A percentile compares a stretch with the other conserved stretches of the same genome.
Evolutionary conservation across 2,888 invertebrate genomes (phyloP).

Genomic region (Spialia ferax): DNA sequence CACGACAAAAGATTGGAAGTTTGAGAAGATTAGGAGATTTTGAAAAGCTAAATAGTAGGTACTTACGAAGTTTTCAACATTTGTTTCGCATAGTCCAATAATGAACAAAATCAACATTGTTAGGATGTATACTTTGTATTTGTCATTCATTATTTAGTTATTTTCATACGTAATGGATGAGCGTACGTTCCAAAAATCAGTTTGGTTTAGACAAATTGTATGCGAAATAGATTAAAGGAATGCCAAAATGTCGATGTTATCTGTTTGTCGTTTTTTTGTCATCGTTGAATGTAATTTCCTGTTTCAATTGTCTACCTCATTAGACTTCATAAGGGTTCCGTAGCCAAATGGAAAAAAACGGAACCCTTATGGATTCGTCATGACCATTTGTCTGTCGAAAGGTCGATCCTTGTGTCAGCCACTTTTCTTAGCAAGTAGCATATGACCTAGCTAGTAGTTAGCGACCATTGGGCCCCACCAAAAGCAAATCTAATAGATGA

Average conservation of each 20-base stretch:
- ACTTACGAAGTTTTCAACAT: conserved; percentile 61
- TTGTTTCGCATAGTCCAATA: conserved; percentile 51
- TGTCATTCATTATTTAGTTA: not conserved
- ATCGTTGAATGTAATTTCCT: conserved; percentile 41
- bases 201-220: not conserved
- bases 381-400: no score
- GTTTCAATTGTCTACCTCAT: not conserved
- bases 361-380: no score
- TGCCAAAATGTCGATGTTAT: conserved; percentile 15
- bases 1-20: conserved; percentile 31
- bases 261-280: conserved; percentile 23
- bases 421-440: no score
- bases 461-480: no score
- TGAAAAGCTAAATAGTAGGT: conserved; percentile 42
- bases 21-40: conserved; percentile 21
- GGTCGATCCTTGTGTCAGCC: no score
- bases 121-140: not conserved
- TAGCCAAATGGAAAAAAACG: no score
- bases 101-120: conserved; percentile 47
- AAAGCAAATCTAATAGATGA: no score
- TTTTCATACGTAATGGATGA: not conserved
- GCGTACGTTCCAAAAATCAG: not conserved
- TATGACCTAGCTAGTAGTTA: no score
- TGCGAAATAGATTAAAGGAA: conserved; percentile 12
- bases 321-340: no score